phyloP scores from a whole-genome alignment of 1,140 invertebrate species.

The Drosophila nigromelanica region DNA sequence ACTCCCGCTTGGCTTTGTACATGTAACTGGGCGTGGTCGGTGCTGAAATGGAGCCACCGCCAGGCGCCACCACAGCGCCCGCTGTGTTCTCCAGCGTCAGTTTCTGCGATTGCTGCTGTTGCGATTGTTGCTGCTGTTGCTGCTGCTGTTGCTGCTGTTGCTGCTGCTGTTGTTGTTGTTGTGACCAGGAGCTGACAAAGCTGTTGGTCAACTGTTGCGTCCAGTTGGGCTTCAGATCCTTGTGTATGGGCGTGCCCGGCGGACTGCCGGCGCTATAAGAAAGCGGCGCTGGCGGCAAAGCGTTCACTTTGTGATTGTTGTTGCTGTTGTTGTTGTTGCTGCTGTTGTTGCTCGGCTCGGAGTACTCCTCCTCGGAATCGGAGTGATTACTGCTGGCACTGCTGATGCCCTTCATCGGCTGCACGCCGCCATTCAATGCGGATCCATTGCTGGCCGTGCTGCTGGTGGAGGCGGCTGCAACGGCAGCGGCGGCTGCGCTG shows the following conservation, averaged over 20 bases:
- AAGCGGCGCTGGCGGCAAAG: conserved; percentile 48
- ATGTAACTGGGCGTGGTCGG: conserved; percentile 82
- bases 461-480: conserved; percentile 51
- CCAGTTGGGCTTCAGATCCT: conserved; percentile 78
- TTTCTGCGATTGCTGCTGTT: conserved; percentile 62
- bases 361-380: conserved; percentile 90
- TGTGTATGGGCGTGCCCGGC: conserved; percentile 86
- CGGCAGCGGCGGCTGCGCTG: conserved; percentile 5
- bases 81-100: conserved; percentile 68
- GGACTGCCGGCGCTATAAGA: conserved; percentile 85
- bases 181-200: conserved; percentile 81
- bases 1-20: conserved; percentile 86
- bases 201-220: conserved; percentile 80
- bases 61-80: conserved; percentile 54
- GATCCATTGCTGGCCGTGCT: conserved; percentile 83
- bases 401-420: conserved; percentile 76
- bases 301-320: conserved; percentile 5
- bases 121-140: conserved; percentile 54
- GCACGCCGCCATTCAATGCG: conserved; percentile 32
- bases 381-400: conserved; percentile 89
- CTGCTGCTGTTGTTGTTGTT: conserved; percentile 76
- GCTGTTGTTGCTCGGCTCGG: conserved; percentile 72
- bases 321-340: conserved; percentile 18
- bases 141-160: conserved; percentile 71
- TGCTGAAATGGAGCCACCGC: conserved; percentile 81